These are phyloP conservation scores for Otus sunia DNA, from an alignment of 2,113 vertebrate species.

Conservation along the genomic window DNA sequence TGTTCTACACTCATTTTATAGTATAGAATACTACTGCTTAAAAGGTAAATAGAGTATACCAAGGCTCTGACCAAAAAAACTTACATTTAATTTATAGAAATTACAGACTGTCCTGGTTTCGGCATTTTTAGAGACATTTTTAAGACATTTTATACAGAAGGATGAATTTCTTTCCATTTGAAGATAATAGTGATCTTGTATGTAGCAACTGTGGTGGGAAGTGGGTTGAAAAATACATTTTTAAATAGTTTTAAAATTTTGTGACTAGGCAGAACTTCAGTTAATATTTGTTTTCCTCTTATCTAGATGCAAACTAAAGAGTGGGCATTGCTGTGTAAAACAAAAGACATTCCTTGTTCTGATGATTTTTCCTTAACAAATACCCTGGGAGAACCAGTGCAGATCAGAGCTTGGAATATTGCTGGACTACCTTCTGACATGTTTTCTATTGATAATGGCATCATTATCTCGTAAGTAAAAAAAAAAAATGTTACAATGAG, in stretches of 20 bases:
- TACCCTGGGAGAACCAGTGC: conserved; percentile 84
- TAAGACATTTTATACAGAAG: not conserved
- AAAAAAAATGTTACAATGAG: not conserved
- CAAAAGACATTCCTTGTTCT: conserved; percentile 83
- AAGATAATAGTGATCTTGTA: not conserved
- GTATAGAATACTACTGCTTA: not conserved
- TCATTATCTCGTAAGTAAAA: conserved; percentile 86
- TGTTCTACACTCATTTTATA: not conserved
- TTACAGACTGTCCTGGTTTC: too few species aligned
- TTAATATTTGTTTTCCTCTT: not conserved
- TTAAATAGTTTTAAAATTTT: not conserved
- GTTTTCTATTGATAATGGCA: conserved; percentile 89
- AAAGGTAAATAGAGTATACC: not conserved
- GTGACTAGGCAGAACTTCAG: not conserved
- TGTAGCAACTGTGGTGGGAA: not conserved
- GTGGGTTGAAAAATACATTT: not conserved
- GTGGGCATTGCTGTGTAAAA: conserved; percentile 80
- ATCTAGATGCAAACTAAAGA: conserved; percentile 80
- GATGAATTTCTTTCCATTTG: not conserved
- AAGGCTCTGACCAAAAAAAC: not conserved
- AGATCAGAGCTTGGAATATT: conserved; percentile 87
- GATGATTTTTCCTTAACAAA: conserved; percentile 81
- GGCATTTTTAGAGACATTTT: not conserved
- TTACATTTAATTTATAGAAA: not conserved
- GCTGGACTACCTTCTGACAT: conserved; percentile 88